Evolutionary conservation across 2,888 invertebrate genomes (phyloP), one percentile per base, ranked within the genome.

Genomic region (Aphodius granarius): DNA sequence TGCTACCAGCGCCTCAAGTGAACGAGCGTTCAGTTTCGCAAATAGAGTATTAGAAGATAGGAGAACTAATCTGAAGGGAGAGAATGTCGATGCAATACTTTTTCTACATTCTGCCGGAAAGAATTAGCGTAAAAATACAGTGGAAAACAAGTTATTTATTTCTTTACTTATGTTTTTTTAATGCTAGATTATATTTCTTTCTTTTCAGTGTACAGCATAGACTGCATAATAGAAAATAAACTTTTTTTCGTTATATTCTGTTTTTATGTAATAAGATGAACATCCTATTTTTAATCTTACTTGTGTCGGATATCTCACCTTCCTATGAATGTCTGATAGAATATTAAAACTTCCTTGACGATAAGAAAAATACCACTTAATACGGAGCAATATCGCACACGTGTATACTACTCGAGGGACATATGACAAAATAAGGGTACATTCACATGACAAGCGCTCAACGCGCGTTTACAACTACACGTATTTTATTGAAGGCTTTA

Each of bases 21-120:
- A 65, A 65, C 3, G 65, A 65, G 65, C 65, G 19, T 65, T 65
- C 65, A 65, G 65, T 65, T 65, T n/a, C 19, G 65, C 65, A 65
- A 43, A 43, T n/a, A 65, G 65, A 65, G 65, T 65, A 18, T n/a
- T 65, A 65, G 65, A 65, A 65, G 65, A 65, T 4, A 65, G 19
- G 65, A 65, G 65, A 65, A 65, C 17, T 65, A 65, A 65, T 65
- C 19, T 65, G 65, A 3, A 16, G 65, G 65, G 65, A 19, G 65
- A 65, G 65, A 65, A 65, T 65, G 65, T 65, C 19, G 65, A 65
- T 19, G 4, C 2, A 18, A 65, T 65, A 65, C 65, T 65, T 16
- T 4, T 65, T 19, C 65, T 65, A 65, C 65, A 65, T 65, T 65
- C 65, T 19, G 65, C 65, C 16, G 2, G 65, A 65, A 65, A 65